Conservation (phyloP, 1,140 invertebrate genomes). For the silkworm (Bombyx mori) region DNA sequence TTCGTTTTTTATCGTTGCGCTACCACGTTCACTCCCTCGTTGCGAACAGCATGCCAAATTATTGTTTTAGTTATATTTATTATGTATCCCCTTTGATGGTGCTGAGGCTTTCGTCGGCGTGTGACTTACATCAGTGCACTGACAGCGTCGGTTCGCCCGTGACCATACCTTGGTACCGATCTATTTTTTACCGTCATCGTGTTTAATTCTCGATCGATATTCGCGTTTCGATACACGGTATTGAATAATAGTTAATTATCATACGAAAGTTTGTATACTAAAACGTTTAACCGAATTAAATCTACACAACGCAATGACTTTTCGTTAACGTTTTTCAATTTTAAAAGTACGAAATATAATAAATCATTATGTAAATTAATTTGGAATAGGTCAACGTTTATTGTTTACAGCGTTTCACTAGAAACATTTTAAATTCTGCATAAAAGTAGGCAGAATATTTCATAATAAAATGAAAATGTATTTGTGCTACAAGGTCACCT, state of each 20-base stretch:
- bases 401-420: too few relatives aligned
- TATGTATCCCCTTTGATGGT: conserved; percentile 51
- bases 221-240: neutral
- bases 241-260: neutral
- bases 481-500: too few relatives aligned
- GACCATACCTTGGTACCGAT: conserved; percentile 56
- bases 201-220: conserved; percentile 5
- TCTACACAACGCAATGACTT: too few relatives aligned
- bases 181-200: conserved; percentile 47
- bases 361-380: too few relatives aligned
- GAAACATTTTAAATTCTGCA: too few relatives aligned
- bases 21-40: conserved; percentile 68
- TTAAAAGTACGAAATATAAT: too few relatives aligned
- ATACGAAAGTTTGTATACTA: neutral
- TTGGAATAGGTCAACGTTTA: too few relatives aligned
- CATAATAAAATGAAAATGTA: too few relatives aligned
- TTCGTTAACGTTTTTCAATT: too few relatives aligned
- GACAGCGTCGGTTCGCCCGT: conserved; percentile 59
- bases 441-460: too few relatives aligned
- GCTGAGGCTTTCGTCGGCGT: conserved; percentile 72
- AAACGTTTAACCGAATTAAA: neutral
- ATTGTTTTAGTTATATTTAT: conserved; percentile 49
- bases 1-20: conserved; percentile 58
- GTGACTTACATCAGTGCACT: conserved; percentile 58
- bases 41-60: conserved; percentile 68